phyloP scores from a whole-genome alignment of 2,797 vertebrate genomes.

The Sciurus carolinensis region DNA sequence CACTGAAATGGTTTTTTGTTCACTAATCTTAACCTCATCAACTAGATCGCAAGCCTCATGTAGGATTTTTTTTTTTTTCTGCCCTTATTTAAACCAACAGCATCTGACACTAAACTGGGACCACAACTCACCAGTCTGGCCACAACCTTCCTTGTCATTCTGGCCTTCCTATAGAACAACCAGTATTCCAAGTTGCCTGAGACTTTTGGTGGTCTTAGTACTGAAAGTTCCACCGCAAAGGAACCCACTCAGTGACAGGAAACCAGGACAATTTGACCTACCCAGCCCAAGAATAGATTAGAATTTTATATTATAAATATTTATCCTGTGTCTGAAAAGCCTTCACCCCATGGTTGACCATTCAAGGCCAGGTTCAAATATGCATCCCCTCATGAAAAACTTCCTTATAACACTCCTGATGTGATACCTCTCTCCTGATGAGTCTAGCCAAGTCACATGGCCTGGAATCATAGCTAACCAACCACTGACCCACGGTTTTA shows the following conservation, averaged over 20 bases:
- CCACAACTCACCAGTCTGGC: neutral
- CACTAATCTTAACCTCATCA: neutral
- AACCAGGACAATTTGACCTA: neutral
- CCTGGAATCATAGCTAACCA: neutral
- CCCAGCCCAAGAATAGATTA: neutral
- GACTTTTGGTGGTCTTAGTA: neutral
- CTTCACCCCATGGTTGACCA: neutral
- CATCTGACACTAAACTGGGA: neutral
- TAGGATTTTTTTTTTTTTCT: neutral
- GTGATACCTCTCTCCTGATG: too few species aligned
- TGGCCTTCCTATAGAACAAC: neutral
- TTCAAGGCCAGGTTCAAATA: neutral
- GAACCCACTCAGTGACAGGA: too few species aligned
- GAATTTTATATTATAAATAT: neutral
- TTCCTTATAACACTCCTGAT: neutral
- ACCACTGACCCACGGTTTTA: neutral
- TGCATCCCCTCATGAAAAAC: neutral
- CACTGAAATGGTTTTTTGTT: neutral
- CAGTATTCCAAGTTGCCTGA: neutral
- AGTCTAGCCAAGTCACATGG: neutral
- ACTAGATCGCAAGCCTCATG: neutral
- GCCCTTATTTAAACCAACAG: neutral
- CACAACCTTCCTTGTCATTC: neutral
- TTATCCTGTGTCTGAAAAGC: constrained; percentile 10
- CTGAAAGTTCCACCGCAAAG: neutral